These are phyloP conservation scores for Chesias legatella DNA, from an alignment of 2,888 invertebrate genomes.

Conservation along the genomic window DNA sequence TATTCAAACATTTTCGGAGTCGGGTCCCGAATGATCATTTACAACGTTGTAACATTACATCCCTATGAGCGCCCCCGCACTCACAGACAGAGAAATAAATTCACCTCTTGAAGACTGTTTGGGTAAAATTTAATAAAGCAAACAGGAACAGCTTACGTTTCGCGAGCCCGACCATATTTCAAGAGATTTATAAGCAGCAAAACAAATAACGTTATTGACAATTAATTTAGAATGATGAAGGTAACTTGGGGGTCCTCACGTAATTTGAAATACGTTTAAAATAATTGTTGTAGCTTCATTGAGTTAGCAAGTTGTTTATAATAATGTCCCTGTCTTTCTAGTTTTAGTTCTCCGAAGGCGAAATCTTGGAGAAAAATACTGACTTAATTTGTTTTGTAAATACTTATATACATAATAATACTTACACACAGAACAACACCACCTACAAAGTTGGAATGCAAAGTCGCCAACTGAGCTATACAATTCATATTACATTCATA, in stretches of 20 bases:
- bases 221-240: constrained; percentile 58
- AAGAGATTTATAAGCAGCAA: constrained; percentile 58
- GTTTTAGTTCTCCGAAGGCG: too few relatives aligned
- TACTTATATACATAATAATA: too few relatives aligned
- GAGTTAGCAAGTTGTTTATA: too few relatives aligned
- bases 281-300: constrained; percentile 2
- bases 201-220: constrained; percentile 57
- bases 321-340: too few relatives aligned
- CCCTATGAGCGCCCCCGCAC: constrained; percentile 31
- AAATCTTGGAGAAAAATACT: too few relatives aligned
- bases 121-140: constrained; percentile 69
- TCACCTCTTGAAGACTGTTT: constrained; percentile 52
- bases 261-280: constrained; percentile 24
- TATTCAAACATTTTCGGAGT: constrained; percentile 3
- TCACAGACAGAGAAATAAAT: constrained; percentile 62
- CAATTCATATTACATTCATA: too few relatives aligned
- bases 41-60: constrained; percentile 4
- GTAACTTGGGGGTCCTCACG: constrained; percentile 41
- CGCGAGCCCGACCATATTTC: constrained; percentile 57
- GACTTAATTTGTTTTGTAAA: too few relatives aligned
- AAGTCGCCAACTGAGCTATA: too few relatives aligned
- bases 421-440: too few relatives aligned
- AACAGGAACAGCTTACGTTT: constrained; percentile 57
- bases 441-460: too few relatives aligned
- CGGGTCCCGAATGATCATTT: background rate